phyloP scores from a whole-genome alignment of 2,113 vertebrate genomes.

The Athene cunicularia region DNA sequence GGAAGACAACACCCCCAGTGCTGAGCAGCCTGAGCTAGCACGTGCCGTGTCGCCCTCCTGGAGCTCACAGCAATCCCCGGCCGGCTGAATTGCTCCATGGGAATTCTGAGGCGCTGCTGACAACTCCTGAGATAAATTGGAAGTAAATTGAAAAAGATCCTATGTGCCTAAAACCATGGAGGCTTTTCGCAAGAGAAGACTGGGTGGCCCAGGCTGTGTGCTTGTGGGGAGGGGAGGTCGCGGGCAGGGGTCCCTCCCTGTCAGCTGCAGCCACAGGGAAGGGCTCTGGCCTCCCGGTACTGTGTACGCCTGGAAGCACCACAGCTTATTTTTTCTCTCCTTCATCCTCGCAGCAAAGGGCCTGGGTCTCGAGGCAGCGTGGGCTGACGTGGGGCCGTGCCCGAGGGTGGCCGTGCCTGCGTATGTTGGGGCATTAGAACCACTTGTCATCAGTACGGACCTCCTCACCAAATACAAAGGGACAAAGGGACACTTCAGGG shows the following conservation, averaged over 20 bases:
- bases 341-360: not conserved
- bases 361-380: not conserved
- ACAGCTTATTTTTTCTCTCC: not conserved
- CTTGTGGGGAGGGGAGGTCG: too few species aligned
- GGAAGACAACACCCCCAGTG: not conserved
- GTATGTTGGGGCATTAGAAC: not conserved
- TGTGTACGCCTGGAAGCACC: fast-evolving
- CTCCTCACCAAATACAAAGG: too few species aligned
- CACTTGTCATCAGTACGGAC: too few species aligned
- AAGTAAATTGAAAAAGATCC: not conserved
- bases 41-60: fast-evolving
- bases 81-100: not conserved
- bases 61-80: not conserved
- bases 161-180: not conserved
- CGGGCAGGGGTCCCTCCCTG: not conserved
- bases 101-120: not conserved
- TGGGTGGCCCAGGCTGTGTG: not conserved
- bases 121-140: not conserved
- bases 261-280: not conserved
- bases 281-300: not conserved
- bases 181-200: too few species aligned
- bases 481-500: too few species aligned
- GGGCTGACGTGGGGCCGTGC: fast-evolving
- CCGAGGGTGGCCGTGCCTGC: fast-evolving
- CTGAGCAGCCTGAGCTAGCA: not conserved